A percentile compares a stretch with the other conserved stretches of the same genome.
phyloP scores from a whole-genome alignment of 2,113 vertebrate species.

The Accipiter virgatus region DNA sequence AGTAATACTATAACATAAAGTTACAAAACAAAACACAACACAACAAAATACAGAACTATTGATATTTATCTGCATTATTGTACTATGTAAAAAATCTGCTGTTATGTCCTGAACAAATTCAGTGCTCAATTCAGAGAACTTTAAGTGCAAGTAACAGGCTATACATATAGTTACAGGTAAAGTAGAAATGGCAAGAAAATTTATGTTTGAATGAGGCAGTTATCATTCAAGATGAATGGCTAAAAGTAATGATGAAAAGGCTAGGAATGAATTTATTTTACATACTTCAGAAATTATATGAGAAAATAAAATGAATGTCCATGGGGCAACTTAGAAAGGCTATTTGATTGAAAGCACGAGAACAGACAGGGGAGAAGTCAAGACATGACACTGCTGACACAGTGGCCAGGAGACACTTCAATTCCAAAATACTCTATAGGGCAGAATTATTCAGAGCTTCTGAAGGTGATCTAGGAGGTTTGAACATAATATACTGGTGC shows the following conservation, averaged over 20 bases:
- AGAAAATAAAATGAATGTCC: not conserved
- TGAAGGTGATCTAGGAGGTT: not conserved
- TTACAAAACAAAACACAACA: not conserved
- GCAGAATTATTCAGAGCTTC: not conserved
- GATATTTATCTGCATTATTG: not conserved
- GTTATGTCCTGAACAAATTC: not conserved
- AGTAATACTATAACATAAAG: not conserved
- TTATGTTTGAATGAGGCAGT: not conserved
- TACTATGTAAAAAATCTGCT: not conserved
- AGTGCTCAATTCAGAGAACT: not conserved
- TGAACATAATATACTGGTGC: not conserved
- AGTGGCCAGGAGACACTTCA: not conserved
- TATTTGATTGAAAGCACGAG: not conserved
- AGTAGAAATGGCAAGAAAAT: not conserved
- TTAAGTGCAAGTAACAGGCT: not conserved
- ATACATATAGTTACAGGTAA: not conserved
- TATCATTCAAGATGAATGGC: not conserved
- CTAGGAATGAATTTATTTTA: not conserved
- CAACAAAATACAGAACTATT: not conserved
- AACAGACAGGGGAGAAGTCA: not conserved
- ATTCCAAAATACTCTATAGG: not conserved
- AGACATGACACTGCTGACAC: not conserved
- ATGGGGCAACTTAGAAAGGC: too few species aligned
- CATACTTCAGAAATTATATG: not conserved
- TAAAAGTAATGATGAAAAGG: not conserved